Base-by-base conservation (phyloP, 2,113 vertebrate genomes). In the Amphilophus citrinellus region DNA sequence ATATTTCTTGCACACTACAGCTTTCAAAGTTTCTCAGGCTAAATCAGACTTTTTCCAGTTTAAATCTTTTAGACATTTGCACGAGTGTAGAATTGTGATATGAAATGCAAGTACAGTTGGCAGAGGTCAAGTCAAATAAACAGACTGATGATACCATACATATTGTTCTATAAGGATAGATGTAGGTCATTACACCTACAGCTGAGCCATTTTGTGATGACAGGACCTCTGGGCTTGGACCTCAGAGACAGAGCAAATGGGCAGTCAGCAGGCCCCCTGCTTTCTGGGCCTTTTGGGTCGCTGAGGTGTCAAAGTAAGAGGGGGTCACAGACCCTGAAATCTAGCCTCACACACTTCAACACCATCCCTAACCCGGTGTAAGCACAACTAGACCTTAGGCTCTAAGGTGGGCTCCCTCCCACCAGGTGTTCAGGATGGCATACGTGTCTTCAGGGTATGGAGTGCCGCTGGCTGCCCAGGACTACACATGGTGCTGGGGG, bases 351-450 rank as follows among this genome's bases (percentile, higher is more conserved):
- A 80, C 88, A 79, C 77, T 88, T 91, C 85, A 85, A 84, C 82
- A 22, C 88, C 83, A 86, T 85, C 61, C 85, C 89, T 94, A 91
- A 94, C 90, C 90, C 20, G 50, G 65, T 89, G 92, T 87, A 87
- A 87, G 88, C 84, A 77, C 87, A 71, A 87, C 88, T 87, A 94
- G 91, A 93, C 94, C 94, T 88, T 79, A 86, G 88, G 91, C 86
- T 91, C 90, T 75, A 80, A 95, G 95, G 93, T 94, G 90, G 92
- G 90, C 82, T 84, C 71, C 86, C 79, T 92, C 94, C 88, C 92
- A 90, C 95, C 95, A 95, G 95, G 96, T 96, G 96, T 94, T 94
- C 85, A 30, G 81, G 89, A 91, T 87, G 93, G 89, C 91, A 79
- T 68, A 85, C 90, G 83, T 94, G 93, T 95, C 93, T 93, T 95